Percentiles rank a stretch among this genome's conserved stretches.
phyloP scores from a whole-genome alignment of 2,888 invertebrate genomes.

The Phaonia tiefii region DNA sequence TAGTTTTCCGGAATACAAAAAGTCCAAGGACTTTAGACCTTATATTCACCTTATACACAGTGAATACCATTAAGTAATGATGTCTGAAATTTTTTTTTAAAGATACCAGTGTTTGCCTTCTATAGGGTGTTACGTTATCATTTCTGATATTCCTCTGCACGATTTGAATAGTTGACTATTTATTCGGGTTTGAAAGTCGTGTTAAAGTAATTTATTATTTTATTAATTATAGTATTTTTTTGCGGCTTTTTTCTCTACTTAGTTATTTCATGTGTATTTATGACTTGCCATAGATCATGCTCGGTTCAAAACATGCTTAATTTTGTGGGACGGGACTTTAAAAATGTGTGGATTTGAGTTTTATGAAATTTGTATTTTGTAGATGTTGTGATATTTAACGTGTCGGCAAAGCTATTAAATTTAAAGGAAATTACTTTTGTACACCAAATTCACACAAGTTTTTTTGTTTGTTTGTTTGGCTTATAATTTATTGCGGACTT shows the following conservation, averaged over 20 bases:
- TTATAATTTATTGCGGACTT: slow-evolving; percentile 47
- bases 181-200: background rate
- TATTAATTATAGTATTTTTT: slow-evolving; percentile 1
- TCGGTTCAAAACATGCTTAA: slow-evolving; percentile 25
- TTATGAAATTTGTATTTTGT: slow-evolving; percentile 38
- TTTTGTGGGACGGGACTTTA: slow-evolving; percentile 34
- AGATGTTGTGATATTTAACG: slow-evolving; percentile 68
- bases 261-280: slow-evolving; percentile 43
- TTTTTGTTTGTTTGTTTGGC: slow-evolving; percentile 32
- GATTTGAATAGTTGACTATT: background rate
- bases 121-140: too few species aligned
- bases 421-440: slow-evolving; percentile 73
- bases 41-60: too few species aligned
- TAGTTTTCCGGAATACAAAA: too few species aligned
- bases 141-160: too few species aligned
- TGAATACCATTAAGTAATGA: too few species aligned
- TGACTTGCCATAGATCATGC: slow-evolving; percentile 55
- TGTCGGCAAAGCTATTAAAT: slow-evolving; percentile 76
- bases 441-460: slow-evolving; percentile 9
- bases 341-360: background rate
- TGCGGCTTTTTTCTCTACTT: slow-evolving; percentile 29
- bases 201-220: slow-evolving; percentile 34
- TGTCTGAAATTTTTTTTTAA: too few species aligned
- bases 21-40: too few species aligned
- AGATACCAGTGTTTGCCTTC: too few species aligned